Percentiles rank a stretch among this genome's conserved stretches.
phyloP scores from a whole-genome alignment of 2,888 invertebrate genomes.

The Xylota segnis region DNA sequence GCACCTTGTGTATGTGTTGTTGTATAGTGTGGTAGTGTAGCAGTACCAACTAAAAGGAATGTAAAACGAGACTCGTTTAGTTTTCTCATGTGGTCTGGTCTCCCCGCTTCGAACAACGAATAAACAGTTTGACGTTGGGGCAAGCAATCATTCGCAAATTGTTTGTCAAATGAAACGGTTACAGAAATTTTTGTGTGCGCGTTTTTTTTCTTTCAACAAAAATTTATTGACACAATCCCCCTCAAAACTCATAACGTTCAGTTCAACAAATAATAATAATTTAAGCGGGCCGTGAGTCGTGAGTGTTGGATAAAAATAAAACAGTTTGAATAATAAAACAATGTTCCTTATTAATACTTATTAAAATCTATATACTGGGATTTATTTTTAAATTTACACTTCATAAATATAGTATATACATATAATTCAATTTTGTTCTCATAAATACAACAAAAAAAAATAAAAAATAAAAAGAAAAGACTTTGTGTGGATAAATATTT shows the following conservation, averaged over 20 bases:
- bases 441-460: no score
- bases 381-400: slow-evolving; percentile 42
- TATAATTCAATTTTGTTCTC: slow-evolving; percentile 15
- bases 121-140: slow-evolving; percentile 76
- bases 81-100: slow-evolving; percentile 32
- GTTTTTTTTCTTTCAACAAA: slow-evolving; percentile 70
- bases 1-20: slow-evolving; percentile 25
- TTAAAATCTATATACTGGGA: slow-evolving; percentile 64
- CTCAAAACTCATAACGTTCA: slow-evolving; percentile 40
- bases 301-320: slow-evolving; percentile 52
- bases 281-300: slow-evolving; percentile 74
- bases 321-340: slow-evolving; percentile 71
- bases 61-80: slow-evolving; percentile 74
- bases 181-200: slow-evolving; percentile 79
- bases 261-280: slow-evolving; percentile 19
- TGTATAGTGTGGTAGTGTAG: slow-evolving; percentile 31
- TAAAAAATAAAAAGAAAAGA: slow-evolving; percentile 41
- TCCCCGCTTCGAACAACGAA: slow-evolving; percentile 60
- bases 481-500: slow-evolving; percentile 29
- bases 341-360: slow-evolving; percentile 83
- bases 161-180: slow-evolving; percentile 84
- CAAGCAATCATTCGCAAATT: slow-evolving; percentile 84
- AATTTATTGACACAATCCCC: slow-evolving; percentile 48
- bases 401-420: neutral
- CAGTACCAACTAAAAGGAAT: slow-evolving; percentile 53